These are phyloP conservation scores for Tragelaphus oryx DNA, from an alignment of 2,797 vertebrate genomes.

Conservation along the genomic window DNA sequence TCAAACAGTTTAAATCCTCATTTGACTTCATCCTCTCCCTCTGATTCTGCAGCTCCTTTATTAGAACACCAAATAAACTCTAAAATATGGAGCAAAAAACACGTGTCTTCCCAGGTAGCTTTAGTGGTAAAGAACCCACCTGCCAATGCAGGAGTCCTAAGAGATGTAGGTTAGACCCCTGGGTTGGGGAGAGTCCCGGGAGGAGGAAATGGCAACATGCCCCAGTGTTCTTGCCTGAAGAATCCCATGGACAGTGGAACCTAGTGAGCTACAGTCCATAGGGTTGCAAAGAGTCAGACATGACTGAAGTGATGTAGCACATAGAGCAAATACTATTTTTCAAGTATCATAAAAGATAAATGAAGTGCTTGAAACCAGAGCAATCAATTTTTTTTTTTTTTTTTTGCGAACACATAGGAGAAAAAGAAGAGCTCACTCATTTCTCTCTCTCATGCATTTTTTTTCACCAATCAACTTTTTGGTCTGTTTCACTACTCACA, in stretches of 20 bases:
- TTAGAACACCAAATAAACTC: slow-evolving; percentile 29
- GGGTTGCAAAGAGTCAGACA: background rate
- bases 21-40: background rate
- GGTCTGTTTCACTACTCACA: background rate
- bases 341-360: background rate
- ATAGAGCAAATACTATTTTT: background rate
- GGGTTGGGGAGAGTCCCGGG: background rate
- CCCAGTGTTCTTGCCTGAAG: background rate
- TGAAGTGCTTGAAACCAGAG: slow-evolving; percentile 3
- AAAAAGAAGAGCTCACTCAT: background rate
- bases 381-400: background rate
- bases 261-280: background rate
- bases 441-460: background rate
- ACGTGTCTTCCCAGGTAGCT: background rate
- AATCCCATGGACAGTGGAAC: background rate
- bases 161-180: background rate
- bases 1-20: background rate
- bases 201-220: background rate
- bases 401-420: background rate
- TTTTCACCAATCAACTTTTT: background rate
- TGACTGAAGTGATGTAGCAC: background rate
- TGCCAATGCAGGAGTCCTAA: background rate
- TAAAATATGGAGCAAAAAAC: background rate
- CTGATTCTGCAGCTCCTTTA: background rate
- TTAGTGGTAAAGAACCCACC: background rate